These are phyloP conservation scores for Drosophila recens DNA, from an alignment of 2,888 invertebrate species.

Conservation along the genomic window DNA sequence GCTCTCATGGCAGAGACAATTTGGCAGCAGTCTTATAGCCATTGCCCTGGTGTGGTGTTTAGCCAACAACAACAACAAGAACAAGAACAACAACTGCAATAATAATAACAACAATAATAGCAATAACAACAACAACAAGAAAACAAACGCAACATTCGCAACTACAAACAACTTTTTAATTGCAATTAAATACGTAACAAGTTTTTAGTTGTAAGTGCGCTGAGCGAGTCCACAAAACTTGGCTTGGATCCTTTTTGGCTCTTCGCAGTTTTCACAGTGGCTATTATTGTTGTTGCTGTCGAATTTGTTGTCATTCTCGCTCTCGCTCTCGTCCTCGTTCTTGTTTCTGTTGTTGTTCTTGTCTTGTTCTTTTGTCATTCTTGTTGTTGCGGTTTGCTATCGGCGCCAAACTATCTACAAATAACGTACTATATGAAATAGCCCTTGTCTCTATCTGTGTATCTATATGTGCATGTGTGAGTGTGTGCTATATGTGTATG, in stretches of 20 bases:
- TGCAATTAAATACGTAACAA: slow-evolving; percentile 81
- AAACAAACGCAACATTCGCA: slow-evolving; percentile 66
- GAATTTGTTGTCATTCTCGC: slow-evolving; percentile 33
- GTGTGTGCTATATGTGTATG: slow-evolving; percentile 11
- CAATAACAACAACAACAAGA: slow-evolving; percentile 36
- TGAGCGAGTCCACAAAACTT: slow-evolving; percentile 52
- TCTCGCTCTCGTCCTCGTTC: background rate
- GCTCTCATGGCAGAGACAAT: slow-evolving; percentile 71
- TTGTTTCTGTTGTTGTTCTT: slow-evolving; percentile 27
- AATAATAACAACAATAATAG: slow-evolving; percentile 42
- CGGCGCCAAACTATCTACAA: slow-evolving; percentile 61
- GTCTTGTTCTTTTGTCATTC: slow-evolving; percentile 43
- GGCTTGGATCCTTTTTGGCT: slow-evolving; percentile 30
- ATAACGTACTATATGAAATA: slow-evolving; percentile 58
- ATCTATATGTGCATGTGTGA: slow-evolving; percentile 17
- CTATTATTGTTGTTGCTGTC: slow-evolving; percentile 50
- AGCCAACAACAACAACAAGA: slow-evolving; percentile 23
- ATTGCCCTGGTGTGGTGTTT: slow-evolving; percentile 58
- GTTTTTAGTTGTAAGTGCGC: slow-evolving; percentile 82
- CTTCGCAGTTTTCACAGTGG: slow-evolving; percentile 53
- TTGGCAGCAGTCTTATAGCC: slow-evolving; percentile 61
- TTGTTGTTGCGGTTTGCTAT: slow-evolving; percentile 52
- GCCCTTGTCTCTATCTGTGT: slow-evolving; percentile 28
- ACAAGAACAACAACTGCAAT: slow-evolving; percentile 30
- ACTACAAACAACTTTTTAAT: slow-evolving; percentile 81